Conservation (phyloP, 1,140 invertebrate species). For the Calycopis cecrops region DNA sequence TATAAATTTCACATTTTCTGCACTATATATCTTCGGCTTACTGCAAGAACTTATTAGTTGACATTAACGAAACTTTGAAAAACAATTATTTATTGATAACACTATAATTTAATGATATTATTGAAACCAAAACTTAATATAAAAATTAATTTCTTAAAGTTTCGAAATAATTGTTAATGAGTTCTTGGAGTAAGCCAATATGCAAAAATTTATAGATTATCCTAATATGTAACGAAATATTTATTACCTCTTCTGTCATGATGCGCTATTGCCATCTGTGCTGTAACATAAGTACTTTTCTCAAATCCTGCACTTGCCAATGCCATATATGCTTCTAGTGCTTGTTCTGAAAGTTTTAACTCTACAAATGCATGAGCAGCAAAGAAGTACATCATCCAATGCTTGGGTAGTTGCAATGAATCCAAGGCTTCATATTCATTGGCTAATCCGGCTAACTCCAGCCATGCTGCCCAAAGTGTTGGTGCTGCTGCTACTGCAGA, state of each 20-base stretch:
- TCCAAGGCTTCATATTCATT: constrained; percentile 85
- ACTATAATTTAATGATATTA: no score
- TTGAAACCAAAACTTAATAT: no score
- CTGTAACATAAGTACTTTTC: constrained; percentile 91
- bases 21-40: no score
- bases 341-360: constrained; percentile 92
- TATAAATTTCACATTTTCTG: no score
- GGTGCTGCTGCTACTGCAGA: constrained; percentile 87
- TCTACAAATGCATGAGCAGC: constrained; percentile 93
- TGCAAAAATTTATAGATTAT: no score
- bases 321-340: constrained; percentile 86
- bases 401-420: constrained; percentile 84
- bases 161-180: no score
- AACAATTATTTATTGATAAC: no score
- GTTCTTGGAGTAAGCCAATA: no score
- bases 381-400: constrained; percentile 98
- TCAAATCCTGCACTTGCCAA: constrained; percentile 88
- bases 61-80: no score
- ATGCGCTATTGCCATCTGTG: constrained; percentile 93
- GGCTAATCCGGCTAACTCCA: constrained; percentile 91
- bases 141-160: no score
- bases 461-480: constrained; percentile 94
- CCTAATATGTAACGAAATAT: no score
- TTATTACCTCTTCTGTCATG: constrained; percentile 91
- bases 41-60: no score